These are phyloP conservation scores for Pseudomyrmex pallidus DNA, from an alignment of 1,140 invertebrate species.

Conservation along the genomic window DNA sequence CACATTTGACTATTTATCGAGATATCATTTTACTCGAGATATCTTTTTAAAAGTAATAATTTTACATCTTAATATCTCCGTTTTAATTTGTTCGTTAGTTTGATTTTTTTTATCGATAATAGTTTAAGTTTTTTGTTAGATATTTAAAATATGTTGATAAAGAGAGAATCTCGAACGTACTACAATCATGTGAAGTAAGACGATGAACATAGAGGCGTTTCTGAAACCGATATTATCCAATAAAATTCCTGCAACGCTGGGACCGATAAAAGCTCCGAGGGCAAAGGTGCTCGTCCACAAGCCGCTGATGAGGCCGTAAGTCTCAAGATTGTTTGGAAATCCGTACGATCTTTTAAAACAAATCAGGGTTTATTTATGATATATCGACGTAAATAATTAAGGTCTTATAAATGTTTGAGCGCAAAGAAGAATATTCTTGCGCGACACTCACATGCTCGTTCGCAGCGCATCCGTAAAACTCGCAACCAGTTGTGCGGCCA, in stretches of 20 bases:
- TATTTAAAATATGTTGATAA: background rate
- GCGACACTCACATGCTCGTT: slow-evolving; percentile 88
- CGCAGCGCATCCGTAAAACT: slow-evolving; percentile 92
- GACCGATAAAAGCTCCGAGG: slow-evolving; percentile 93
- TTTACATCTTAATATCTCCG: too few relatives aligned
- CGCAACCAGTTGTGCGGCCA: slow-evolving; percentile 92
- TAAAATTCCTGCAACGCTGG: slow-evolving; percentile 91
- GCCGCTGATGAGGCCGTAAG: slow-evolving; percentile 93
- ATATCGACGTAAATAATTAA: background rate
- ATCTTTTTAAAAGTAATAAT: too few relatives aligned
- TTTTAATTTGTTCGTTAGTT: too few relatives aligned
- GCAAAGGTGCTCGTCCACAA: slow-evolving; percentile 95
- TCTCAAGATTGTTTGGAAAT: slow-evolving; percentile 92
- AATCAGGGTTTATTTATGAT: background rate
- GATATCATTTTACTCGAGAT: background rate
- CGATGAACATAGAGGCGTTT: slow-evolving; percentile 90
- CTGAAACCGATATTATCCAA: slow-evolving; percentile 91
- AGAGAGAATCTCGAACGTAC: slow-evolving; percentile 84
- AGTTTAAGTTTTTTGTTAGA: background rate
- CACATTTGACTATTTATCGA: background rate
- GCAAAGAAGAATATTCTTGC: background rate
- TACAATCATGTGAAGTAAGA: slow-evolving; percentile 88
- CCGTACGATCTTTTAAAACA: slow-evolving; percentile 87
- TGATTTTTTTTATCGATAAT: too few relatives aligned
- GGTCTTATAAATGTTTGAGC: background rate